A percentile compares a stretch with the other conserved stretches of the same genome.
These are phyloP conservation scores for Nesoenas mayeri DNA, from an alignment of 2,113 vertebrate genomes.

Conservation along the genomic window DNA sequence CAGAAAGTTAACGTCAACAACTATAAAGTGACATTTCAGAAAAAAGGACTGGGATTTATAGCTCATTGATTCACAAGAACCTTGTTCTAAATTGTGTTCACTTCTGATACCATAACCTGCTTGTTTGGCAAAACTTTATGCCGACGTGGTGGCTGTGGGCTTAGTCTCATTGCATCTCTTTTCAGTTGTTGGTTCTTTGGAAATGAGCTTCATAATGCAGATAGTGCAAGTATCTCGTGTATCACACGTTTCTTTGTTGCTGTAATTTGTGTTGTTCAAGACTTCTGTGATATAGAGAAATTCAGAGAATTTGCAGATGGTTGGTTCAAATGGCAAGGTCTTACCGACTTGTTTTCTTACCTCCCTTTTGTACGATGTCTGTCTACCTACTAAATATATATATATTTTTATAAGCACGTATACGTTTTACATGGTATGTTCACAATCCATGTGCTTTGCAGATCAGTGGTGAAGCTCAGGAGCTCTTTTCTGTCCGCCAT, in stretches of 20 bases:
- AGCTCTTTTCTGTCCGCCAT: slow-evolving; percentile 93
- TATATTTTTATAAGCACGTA: rapidly evolving
- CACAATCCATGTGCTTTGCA: slow-evolving; percentile 42
- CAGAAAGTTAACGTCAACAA: neutral
- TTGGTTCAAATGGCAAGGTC: neutral
- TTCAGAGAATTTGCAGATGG: rapidly evolving
- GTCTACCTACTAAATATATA: rapidly evolving
- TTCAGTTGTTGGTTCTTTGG: slow-evolving; percentile 50
- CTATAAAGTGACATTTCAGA: slow-evolving; percentile 10
- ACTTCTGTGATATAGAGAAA: rapidly evolving
- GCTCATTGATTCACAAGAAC: slow-evolving; percentile 33
- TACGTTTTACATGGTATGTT: neutral
- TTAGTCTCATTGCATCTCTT: slow-evolving; percentile 50
- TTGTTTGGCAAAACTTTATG: slow-evolving; percentile 38
- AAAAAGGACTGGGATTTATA: neutral
- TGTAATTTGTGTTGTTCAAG: neutral
- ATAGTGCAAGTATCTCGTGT: neutral
- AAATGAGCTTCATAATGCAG: slow-evolving; percentile 22
- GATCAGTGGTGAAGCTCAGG: slow-evolving; percentile 96
- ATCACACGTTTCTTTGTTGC: neutral
- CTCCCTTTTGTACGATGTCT: neutral
- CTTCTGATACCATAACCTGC: slow-evolving; percentile 47
- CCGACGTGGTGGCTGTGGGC: neutral
- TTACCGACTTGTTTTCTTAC: neutral
- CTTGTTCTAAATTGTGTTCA: slow-evolving; percentile 15